These are phyloP conservation scores for Meganola albula DNA, from an alignment of 2,888 invertebrate genomes.

Conservation along the genomic window DNA sequence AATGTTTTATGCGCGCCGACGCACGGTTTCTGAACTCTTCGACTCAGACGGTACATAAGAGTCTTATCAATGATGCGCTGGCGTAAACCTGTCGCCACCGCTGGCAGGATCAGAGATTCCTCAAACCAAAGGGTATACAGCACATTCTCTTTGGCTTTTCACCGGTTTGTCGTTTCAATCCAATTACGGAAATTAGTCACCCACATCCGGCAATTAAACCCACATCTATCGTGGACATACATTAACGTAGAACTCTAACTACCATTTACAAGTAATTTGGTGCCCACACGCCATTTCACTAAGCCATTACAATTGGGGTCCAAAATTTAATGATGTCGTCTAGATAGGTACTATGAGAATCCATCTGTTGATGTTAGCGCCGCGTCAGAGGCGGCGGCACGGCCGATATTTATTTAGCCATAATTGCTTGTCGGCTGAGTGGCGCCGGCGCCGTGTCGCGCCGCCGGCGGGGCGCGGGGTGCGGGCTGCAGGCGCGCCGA, in stretches of 20 bases:
- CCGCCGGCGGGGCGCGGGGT: slow-evolving; percentile 34
- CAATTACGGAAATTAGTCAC: slow-evolving; percentile 42
- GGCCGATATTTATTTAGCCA: slow-evolving; percentile 77
- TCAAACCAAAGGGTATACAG: slow-evolving; percentile 23
- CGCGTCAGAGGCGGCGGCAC: slow-evolving; percentile 63
- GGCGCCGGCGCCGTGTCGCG: slow-evolving; percentile 75
- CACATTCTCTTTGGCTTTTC: slow-evolving; percentile 26
- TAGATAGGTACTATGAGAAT: slow-evolving; percentile 56
- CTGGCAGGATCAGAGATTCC: slow-evolving; percentile 42
- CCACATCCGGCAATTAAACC: slow-evolving; percentile 51
- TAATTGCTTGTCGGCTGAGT: slow-evolving; percentile 74
- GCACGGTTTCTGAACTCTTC: slow-evolving; percentile 39
- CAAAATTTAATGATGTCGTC: slow-evolving; percentile 64
- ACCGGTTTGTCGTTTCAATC: slow-evolving; percentile 29
- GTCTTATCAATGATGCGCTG: slow-evolving; percentile 46
- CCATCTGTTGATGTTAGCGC: slow-evolving; percentile 62
- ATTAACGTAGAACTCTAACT: slow-evolving; percentile 42
- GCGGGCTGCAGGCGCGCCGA: slow-evolving; percentile 58
- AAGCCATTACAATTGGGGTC: slow-evolving; percentile 48
- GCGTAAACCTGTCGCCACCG: slow-evolving; percentile 47
- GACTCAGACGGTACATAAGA: too few species aligned
- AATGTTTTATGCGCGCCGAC: slow-evolving; percentile 53
- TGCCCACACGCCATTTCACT: slow-evolving; percentile 55
- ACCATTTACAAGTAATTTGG: slow-evolving; percentile 51
- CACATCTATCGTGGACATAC: slow-evolving; percentile 42